Evolutionary conservation across 2,113 vertebrate genomes (phyloP).

Genomic region (Hydrochoerus hydrochaeris): DNA sequence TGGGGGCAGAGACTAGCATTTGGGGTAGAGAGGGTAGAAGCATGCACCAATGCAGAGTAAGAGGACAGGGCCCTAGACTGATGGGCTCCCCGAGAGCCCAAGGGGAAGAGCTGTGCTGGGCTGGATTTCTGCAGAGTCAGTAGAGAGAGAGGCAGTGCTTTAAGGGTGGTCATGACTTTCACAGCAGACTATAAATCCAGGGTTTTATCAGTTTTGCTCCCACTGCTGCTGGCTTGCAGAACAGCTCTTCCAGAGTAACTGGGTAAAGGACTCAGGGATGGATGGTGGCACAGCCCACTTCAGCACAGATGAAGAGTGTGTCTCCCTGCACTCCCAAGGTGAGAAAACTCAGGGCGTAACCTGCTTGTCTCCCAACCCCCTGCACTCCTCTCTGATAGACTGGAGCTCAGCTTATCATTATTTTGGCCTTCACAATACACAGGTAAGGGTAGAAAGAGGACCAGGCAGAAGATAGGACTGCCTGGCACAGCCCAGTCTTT

Average conservation of each 20-base stretch:
- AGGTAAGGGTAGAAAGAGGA: neutral
- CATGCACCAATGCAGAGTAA: neutral
- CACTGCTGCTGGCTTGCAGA: neutral
- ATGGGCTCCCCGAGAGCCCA: neutral
- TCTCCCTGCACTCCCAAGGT: constrained; percentile 54
- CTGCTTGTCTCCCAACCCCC: neutral
- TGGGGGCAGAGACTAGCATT: neutral
- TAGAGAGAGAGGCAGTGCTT: neutral
- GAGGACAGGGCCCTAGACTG: neutral
- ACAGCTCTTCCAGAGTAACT: neutral
- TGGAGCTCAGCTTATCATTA: neutral
- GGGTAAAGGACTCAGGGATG: neutral
- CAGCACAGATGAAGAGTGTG: constrained; percentile 34
- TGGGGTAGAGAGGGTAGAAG: neutral
- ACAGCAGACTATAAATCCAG: neutral
- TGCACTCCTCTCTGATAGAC: neutral
- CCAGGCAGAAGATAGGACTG: neutral
- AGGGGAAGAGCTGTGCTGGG: neutral
- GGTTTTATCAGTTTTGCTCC: neutral
- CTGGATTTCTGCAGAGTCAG: constrained; percentile 59
- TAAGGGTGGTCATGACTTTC: neutral
- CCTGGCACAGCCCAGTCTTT: neutral
- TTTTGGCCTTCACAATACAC: neutral
- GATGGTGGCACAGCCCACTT: neutral
- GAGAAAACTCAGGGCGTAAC: neutral